Conservation (phyloP, 2,888 invertebrate genomes). For the Mallateleia sp. region DNA sequence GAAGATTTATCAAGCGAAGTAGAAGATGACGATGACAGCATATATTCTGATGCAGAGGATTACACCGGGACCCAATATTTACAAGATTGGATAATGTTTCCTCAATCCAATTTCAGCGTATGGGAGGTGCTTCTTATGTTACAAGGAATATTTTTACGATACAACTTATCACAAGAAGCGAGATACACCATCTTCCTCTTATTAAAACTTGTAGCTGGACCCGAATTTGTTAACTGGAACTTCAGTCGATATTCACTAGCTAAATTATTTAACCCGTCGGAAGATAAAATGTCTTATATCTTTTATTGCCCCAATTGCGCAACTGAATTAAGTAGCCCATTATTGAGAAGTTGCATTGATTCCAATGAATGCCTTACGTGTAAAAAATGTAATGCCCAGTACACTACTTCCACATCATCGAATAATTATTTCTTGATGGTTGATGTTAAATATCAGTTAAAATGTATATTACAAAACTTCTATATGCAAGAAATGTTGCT, state of each 20-base stretch:
- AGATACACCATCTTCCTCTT: slow-evolving; percentile 43
- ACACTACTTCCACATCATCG: not conserved
- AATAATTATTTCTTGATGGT: slow-evolving; percentile 36
- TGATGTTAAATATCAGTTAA: not conserved
- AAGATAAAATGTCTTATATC: slow-evolving; percentile 15
- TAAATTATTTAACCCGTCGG: slow-evolving; percentile 2
- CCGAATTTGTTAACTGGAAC: slow-evolving; percentile 44
- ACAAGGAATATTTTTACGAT: slow-evolving; percentile 45
- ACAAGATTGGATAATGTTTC: slow-evolving; percentile 64
- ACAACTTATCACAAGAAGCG: slow-evolving; percentile 38
- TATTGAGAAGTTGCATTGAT: not conserved
- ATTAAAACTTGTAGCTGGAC: slow-evolving; percentile 58
- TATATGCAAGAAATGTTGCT: too few species aligned
- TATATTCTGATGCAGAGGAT: not conserved
- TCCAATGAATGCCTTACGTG: not conserved
- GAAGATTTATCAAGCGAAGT: not conserved
- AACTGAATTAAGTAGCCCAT: not conserved
- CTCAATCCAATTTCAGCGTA: slow-evolving; percentile 40
- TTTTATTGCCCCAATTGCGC: slow-evolving; percentile 42
- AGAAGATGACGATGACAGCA: not conserved
- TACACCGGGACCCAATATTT: not conserved
- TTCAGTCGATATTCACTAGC: slow-evolving; percentile 4
- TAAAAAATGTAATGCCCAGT: not conserved
- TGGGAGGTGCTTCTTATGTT: slow-evolving; percentile 53
- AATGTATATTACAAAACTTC: too few species aligned